A percentile compares a stretch with the other conserved stretches of the same genome.
These are phyloP conservation scores for Lucinisca nassula DNA, from an alignment of 2,888 invertebrate genomes.

Conservation along the genomic window DNA sequence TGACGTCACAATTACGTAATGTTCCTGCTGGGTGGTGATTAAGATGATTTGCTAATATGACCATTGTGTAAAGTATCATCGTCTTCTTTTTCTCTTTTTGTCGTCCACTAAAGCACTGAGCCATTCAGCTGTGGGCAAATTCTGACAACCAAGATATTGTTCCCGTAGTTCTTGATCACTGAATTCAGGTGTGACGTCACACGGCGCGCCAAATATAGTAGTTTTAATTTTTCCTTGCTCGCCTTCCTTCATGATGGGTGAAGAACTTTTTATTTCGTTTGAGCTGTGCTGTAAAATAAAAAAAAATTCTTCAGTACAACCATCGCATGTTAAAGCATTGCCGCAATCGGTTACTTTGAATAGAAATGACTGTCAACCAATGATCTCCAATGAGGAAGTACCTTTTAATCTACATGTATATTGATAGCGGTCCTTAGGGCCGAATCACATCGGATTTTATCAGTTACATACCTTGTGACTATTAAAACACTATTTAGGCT, in stretches of 20 bases:
- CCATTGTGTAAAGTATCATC: neutral
- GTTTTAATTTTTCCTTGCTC: conserved; percentile 83
- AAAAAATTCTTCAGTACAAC: neutral
- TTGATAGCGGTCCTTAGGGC: too few species aligned
- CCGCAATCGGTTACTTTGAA: neutral
- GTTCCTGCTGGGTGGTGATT: too few species aligned
- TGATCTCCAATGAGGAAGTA: neutral
- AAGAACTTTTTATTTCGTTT: conserved; percentile 84
- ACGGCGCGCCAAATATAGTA: conserved; percentile 89
- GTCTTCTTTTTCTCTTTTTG: neutral
- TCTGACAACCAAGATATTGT: conserved; percentile 89
- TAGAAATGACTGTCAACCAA: too few species aligned
- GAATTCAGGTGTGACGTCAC: conserved; percentile 88
- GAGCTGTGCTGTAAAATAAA: conserved; percentile 79
- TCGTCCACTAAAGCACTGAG: conserved; percentile 58
- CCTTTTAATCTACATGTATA: too few species aligned
- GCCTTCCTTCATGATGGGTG: conserved; percentile 86
- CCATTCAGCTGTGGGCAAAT: conserved; percentile 89
- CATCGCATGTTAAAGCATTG: neutral
- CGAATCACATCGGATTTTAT: too few species aligned
- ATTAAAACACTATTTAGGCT: too few species aligned
- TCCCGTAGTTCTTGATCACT: conserved; percentile 87
- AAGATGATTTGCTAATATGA: too few species aligned
- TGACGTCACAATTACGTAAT: too few species aligned
- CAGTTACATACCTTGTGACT: too few species aligned